phyloP scores from a whole-genome alignment of 64 coral and sea anemone genomes.

The Trachythela sp. region DNA sequence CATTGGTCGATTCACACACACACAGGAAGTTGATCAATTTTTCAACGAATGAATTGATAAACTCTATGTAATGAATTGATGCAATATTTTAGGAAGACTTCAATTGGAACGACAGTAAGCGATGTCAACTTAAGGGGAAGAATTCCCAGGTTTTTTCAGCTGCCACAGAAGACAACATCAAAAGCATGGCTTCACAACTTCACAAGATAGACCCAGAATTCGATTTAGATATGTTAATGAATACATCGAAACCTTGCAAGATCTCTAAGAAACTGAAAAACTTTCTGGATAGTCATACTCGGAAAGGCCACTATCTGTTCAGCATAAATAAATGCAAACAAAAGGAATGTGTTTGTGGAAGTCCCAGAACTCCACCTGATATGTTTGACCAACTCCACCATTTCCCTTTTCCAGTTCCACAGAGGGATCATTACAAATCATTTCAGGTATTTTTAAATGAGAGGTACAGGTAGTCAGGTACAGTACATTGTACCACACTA shows the following conservation, averaged over 20 bases:
- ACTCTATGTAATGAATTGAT: too few relatives aligned
- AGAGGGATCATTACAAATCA: constrained; percentile 37
- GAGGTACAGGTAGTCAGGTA: too few relatives aligned
- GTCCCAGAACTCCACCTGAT: constrained; percentile 40
- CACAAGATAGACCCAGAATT: constrained; percentile 41
- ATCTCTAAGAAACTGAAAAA: constrained; percentile 48
- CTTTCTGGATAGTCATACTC: constrained; percentile 41
- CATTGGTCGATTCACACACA: too few relatives aligned
- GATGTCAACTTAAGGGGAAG: constrained; percentile 45
- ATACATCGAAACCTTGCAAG: constrained; percentile 18
- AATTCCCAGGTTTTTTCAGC: constrained; percentile 50
- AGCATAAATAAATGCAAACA: constrained; percentile 31
- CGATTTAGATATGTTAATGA: neutral
- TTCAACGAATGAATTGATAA: too few relatives aligned
- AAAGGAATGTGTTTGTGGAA: constrained; percentile 49
- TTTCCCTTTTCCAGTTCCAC: constrained; percentile 49
- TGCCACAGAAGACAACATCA: constrained; percentile 53
- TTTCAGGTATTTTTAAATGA: constrained; percentile 36
- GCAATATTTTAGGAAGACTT: too few relatives aligned
- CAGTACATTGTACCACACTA: too few relatives aligned
- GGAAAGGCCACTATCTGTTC: constrained; percentile 44
- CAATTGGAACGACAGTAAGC: too few relatives aligned
- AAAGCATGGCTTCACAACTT: constrained; percentile 29
- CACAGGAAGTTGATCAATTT: too few relatives aligned
- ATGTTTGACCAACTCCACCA: constrained; percentile 58